Evolutionary conservation across 2,797 vertebrate genomes (phyloP), one percentile per base, ranked within the genome.

Genomic region (Phalloptychus januarius): DNA sequence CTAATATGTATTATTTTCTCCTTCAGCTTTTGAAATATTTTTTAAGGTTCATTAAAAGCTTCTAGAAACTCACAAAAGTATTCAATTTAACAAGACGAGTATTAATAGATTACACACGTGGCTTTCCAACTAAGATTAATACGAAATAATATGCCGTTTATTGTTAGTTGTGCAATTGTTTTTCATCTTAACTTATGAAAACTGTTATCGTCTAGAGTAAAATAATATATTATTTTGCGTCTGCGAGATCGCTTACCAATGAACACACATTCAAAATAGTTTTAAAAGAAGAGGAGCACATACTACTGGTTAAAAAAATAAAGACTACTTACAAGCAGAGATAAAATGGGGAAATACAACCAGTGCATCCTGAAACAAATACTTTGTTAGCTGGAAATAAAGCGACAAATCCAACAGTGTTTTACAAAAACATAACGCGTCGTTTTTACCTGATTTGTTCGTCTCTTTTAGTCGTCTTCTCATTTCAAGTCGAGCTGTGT

Each of bases 361-460:
- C 87, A 87, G 81, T 56, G 86, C 95, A 96, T 95, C 89, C 94
- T 96, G 87, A 83, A 79, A 45, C 56, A 56, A 83, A 72, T 4
- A 40, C 0, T n/a, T 1, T 0, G 54, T 81, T 50, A 88, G 61
- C 48, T 61, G 16, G 16, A 23, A 71, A 56, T n/a, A 1, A 1
- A 71, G 18, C 5, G 40, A 4, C 28, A 50, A 63, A 46, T 18
- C 18, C 18, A 18, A n/a, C 36, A 40, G 16, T 18, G 3, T 11
- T 23, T 28, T 45, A 8, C 40, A 2, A 36, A 28, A 2, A 4
- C 5, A 1, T 10, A 71, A 1, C 25, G 38, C 18, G 31, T 28
- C 23, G 2, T 45, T 77, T 10, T 87, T 89, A 91, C 90, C 89
- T 93, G 38, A 85, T 58, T 44, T 61, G 58, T 33, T 87, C 3